Percentiles rank a stretch among this genome's conserved stretches.
Conservation (phyloP, 2,888 invertebrate species). For the Heliconius ismenius region DNA sequence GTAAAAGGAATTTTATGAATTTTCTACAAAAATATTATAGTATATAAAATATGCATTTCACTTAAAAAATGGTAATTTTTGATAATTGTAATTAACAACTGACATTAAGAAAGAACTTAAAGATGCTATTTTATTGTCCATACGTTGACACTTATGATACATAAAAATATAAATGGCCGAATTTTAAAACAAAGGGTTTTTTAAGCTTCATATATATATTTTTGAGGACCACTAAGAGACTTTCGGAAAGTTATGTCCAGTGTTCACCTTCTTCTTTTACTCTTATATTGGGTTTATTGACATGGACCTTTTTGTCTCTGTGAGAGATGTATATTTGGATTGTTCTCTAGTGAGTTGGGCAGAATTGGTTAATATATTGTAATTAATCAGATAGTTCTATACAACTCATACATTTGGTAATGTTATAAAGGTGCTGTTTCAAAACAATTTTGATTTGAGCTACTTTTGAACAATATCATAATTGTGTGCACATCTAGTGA, state of each 20-base stretch:
- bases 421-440: not conserved
- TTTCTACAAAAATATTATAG: not conserved
- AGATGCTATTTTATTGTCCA: too few relatives aligned
- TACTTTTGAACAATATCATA: not conserved
- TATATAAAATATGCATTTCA: not conserved
- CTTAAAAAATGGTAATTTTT: not conserved
- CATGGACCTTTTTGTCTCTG: not conserved
- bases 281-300: not conserved
- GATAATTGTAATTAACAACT: not conserved
- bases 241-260: not conserved
- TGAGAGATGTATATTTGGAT: not conserved
- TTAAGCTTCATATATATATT: not conserved
- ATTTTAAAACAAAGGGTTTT: not conserved
- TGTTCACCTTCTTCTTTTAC: not conserved
- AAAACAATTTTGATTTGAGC: not conserved
- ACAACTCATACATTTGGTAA: not conserved
- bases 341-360: not conserved
- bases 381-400: constrained; percentile 8
- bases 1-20: not conserved
- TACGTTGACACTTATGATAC: not conserved
- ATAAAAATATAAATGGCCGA: not conserved
- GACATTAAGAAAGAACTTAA: too few relatives aligned
- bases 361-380: not conserved
- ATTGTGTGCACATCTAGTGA: not conserved
- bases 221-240: not conserved